Conservation (phyloP, 2,113 vertebrate genomes). For the Zosterops hypoxanthus region DNA sequence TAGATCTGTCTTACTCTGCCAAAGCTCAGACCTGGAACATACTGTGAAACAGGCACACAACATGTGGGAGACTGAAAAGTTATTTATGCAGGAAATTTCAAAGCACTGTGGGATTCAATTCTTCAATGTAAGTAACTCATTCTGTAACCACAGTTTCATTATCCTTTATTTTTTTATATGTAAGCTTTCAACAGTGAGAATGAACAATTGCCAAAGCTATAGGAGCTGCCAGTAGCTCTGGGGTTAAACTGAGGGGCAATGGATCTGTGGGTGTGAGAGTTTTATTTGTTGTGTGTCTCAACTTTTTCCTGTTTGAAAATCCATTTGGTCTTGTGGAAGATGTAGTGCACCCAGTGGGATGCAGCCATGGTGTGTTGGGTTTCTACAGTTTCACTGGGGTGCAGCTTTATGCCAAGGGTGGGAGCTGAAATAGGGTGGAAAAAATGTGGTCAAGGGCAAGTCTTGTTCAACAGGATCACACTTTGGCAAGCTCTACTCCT, state of each 20-base stretch:
- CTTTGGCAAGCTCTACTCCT: neutral
- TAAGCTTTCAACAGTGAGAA: constrained; percentile 12
- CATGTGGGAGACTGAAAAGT: neutral
- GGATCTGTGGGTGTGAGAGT: neutral
- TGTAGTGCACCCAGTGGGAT: neutral
- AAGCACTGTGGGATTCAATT: constrained; percentile 2
- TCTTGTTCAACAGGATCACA: neutral
- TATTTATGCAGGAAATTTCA: constrained; percentile 12
- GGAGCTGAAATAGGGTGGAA: neutral
- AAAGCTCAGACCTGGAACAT: neutral
- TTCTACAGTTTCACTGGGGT: neutral
- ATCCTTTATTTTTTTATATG: neutral
- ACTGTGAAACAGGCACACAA: neutral
- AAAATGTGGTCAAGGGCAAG: neutral
- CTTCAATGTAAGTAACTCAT: constrained; percentile 19
- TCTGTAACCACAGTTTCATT: constrained; percentile 21
- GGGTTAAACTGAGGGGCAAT: neutral
- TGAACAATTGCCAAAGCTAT: neutral
- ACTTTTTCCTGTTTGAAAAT: neutral
- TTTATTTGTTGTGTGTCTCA: neutral
- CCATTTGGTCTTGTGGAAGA: neutral
- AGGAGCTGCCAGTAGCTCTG: neutral
- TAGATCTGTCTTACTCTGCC: neutral
- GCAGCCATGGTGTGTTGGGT: fast-evolving
- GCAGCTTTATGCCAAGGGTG: neutral